Base-by-base conservation (phyloP, 2,113 vertebrate genomes). In the Macrotus californicus region DNA sequence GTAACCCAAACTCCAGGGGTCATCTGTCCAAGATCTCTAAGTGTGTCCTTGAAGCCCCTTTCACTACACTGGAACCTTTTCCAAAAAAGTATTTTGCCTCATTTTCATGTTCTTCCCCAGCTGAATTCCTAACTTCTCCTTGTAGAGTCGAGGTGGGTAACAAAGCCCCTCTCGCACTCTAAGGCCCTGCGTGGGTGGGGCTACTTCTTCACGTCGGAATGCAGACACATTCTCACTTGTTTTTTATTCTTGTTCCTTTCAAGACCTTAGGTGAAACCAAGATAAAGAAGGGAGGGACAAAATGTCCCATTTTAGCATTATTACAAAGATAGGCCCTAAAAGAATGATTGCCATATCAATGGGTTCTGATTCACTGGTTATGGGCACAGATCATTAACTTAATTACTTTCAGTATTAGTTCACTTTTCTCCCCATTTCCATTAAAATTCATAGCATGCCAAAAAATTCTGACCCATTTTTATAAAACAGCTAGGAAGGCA, bases 161-260 rank as follows among this genome's bases (percentile, higher is more conserved):
- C 3, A 5, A 9, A 54, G 14, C 19, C 24, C 0, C 0, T 19
- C 50, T 46, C 50, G 39, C 2, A 10, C 3, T 7, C 4, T 5
- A 41, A 54, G 36, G 22, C 29, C 34, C 41, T 54, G 8, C 54
- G 2, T 52, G 31, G 29, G 43, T 19, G 43, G 18, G 3, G 9
- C 43, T 69, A 24, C 11, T 19, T 69, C n/a, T 46, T 50, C 26
- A 73, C 31, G 31, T 43, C 19, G 36, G 21, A 77, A 69, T 26
- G 2, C 11, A 91, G 59, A 59, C 5, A 26, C 14, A n/a, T 0
- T 72, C 36, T 76, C 19, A 41, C 7, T 76, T 76, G 11, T 52
- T 31, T 75, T n/a, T 46, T 46, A 11, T 54, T n/a, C 9, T 77
- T 81, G n/a, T 52, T 73, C 59, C 24, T 70, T 46, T 87, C 24